These are phyloP conservation scores for Drosophila nigrodunni DNA, from an alignment of 1,140 invertebrate genomes.

Conservation along the genomic window DNA sequence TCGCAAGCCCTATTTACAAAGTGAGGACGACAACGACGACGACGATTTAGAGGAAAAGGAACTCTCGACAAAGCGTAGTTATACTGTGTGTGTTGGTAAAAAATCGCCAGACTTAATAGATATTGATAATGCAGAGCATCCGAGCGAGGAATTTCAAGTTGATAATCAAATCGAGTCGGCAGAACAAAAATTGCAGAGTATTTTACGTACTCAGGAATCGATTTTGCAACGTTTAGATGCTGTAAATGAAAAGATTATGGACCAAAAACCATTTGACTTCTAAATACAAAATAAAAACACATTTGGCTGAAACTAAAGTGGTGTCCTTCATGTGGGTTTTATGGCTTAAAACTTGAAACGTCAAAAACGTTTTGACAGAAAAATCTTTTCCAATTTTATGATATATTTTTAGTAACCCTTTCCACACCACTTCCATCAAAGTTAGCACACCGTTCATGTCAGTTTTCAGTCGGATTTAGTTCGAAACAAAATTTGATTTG, in stretches of 20 bases:
- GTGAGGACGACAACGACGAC: not conserved
- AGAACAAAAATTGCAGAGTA: not conserved
- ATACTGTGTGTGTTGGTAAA: constrained; percentile 8
- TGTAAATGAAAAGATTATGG: not conserved
- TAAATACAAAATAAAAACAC: not conserved
- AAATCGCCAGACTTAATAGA: constrained; percentile 16
- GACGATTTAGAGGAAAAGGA: not conserved
- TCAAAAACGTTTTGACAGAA: no score
- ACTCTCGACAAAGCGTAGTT: constrained; percentile 1
- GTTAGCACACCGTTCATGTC: not conserved
- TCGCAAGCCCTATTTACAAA: not conserved
- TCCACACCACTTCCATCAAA: not conserved
- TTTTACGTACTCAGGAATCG: constrained; percentile 6
- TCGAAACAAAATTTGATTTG: constrained; percentile 7
- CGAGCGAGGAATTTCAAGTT: not conserved
- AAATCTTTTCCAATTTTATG: no score
- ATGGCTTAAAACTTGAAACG: no score
- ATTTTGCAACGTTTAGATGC: not conserved
- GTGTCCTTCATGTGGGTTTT: no score
- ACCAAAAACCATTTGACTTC: not conserved
- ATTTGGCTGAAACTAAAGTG: no score
- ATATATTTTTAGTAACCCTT: not conserved
- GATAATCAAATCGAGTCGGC: not conserved
- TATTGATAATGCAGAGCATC: not conserved
- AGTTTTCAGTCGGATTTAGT: not conserved